Percentiles rank a stretch among this genome's conserved stretches.
Conservation (phyloP, 2,113 vertebrate genomes). For the Entomyzon cyanotis region DNA sequence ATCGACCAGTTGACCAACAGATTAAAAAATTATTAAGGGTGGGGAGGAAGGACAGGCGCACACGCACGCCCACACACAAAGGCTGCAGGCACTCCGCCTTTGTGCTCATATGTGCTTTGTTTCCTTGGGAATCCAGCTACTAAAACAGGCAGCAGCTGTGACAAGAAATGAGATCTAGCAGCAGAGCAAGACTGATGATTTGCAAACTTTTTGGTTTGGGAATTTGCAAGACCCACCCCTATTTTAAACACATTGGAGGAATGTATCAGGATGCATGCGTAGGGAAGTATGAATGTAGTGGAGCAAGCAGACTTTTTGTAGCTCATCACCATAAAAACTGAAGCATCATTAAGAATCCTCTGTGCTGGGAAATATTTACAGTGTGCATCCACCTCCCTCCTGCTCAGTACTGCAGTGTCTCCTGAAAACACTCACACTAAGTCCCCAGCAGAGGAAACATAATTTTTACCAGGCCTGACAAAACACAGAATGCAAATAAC, state of each 20-base stretch:
- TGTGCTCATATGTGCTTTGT: conserved; percentile 27
- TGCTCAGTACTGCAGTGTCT: not conserved
- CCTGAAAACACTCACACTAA: not conserved
- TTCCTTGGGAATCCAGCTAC: conserved; percentile 42
- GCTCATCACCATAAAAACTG: not conserved
- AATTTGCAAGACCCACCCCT: not conserved
- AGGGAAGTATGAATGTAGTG: not conserved
- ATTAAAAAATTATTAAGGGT: conserved; percentile 67
- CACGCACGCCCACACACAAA: not conserved
- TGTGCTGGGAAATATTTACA: not conserved
- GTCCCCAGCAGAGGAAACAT: not conserved
- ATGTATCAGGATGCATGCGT: not conserved
- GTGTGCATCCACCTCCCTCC: not conserved
- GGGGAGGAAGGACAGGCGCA: conserved; percentile 58
- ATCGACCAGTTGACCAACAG: conserved; percentile 33
- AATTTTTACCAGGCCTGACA: not conserved
- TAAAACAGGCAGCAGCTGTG: conserved; percentile 10
- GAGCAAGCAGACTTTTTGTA: not conserved
- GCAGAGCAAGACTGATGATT: not conserved
- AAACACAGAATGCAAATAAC: not conserved
- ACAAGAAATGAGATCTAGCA: not conserved
- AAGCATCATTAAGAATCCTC: not conserved
- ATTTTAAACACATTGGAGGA: not conserved
- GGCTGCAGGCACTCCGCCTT: not conserved
- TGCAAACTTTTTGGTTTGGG: not conserved